Conservation (phyloP, 2,888 invertebrate genomes). For the Exephanes ischioxanthus region DNA sequence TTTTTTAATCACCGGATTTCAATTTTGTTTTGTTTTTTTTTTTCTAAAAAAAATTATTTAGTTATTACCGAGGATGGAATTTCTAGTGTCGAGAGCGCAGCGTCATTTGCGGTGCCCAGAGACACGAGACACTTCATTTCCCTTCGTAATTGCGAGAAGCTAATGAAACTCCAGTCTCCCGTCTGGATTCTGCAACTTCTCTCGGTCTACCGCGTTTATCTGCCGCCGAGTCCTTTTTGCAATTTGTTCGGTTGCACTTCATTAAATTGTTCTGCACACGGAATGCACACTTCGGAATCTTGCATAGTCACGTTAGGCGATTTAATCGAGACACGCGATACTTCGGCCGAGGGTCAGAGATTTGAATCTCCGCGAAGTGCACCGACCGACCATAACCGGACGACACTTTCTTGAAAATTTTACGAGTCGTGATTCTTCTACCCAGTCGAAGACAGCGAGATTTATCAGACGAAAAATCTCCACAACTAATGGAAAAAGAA, state of each 20-base stretch:
- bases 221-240: constrained; percentile 37
- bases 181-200: constrained; percentile 17
- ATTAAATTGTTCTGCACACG: constrained; percentile 61
- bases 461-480: not conserved
- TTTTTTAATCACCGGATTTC: no score
- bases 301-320: constrained; percentile 63
- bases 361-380: constrained; percentile 51
- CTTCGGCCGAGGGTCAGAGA: constrained; percentile 51
- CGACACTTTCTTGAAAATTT: not conserved
- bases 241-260: constrained; percentile 62
- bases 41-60: not conserved
- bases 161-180: constrained; percentile 41
- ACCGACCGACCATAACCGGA: not conserved
- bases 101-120: constrained; percentile 33
- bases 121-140: constrained; percentile 35
- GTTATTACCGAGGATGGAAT: constrained; percentile 1
- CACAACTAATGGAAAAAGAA: not conserved
- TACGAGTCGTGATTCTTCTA: not conserved
- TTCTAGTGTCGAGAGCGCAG: not conserved
- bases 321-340: constrained; percentile 69
- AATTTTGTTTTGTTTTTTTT: not conserved
- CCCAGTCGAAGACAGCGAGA: not conserved
- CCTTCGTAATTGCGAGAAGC: constrained; percentile 37
- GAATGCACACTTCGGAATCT: constrained; percentile 20
- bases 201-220: not conserved